Evolutionary conservation across 2,113 vertebrate species (phyloP), one percentile per base, ranked within the genome.

Genomic region (Merops nubicus): DNA sequence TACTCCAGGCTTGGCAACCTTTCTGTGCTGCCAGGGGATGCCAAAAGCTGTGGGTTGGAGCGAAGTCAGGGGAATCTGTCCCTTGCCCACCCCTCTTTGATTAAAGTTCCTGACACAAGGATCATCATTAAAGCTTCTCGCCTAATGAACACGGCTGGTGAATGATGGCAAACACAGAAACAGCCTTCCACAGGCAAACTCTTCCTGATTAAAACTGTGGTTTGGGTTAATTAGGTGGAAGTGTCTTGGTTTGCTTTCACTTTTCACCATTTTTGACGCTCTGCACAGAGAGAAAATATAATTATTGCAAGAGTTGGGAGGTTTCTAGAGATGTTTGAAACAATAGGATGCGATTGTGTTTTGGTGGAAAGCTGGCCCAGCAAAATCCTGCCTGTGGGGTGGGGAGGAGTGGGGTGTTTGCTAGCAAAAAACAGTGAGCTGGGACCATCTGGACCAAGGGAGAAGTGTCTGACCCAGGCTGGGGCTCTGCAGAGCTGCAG

Each of bases 201-300:
- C 91, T 36, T 82, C 72, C 95, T 97, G 97, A 95, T 97, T 97
- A 96, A 93, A 97, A 91, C 94, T 40, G 72, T 80, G 95, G 95
- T 36, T 91, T 82, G 94, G 42, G 91, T 94, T 98, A 97, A 97
- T 98, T 97, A 96, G 87, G 91, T 91, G 96, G 97, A 97, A 95
- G 81, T 87, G 88, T 96, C 94, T 93, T 79, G 87, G 92, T 96
- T 96, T 88, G 82, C 81, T 67, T 85, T 89, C 69, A 40, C 74
- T 83, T 94, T 69, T 63, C 87, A 38, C 59, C 5, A 0, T 53
- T 88, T 67, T 54, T 62, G 45, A 69, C 33, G 8, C 36, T 73
- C 86, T 43, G 75, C 42, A 9, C n/a, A 18, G 25, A 29, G 51
- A 25, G 40, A 15, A 54, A 53, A 47, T 48, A 64, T n/a, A 59